Base-by-base conservation (phyloP, 2,113 vertebrate genomes). In the Emberiza fucata region DNA sequence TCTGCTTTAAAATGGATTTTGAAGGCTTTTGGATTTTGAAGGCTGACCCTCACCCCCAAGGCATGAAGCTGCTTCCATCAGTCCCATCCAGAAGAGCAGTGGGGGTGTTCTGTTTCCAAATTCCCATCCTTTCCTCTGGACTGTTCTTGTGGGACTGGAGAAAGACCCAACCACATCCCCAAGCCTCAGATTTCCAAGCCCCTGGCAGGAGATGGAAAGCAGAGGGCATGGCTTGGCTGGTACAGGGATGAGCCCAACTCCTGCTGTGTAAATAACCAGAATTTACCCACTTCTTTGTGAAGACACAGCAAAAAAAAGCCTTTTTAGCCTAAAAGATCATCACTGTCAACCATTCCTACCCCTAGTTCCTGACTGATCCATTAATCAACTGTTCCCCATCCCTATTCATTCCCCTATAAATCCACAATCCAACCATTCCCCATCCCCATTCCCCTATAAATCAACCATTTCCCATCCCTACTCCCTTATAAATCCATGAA, bases 21-120 rank as follows among this genome's bases (percentile, higher is more conserved):
- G 59, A 44, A 56, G 54, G 31, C 5, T 11, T 37, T 37, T 25
- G 17, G 24, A 23, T 57, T 68, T 50, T 60, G 59, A 44, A 56
- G 54, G 31, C 5, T 11, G 56, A 59, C 56, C 56, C 56, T 59
- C n/a, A 59, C 9, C 56, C 56, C 21, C 3, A 16, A 28, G 22
- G 45, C 53, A 21, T 9, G 31, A 33, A 44, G 13, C 48, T 13
- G 15, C 10, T 85, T 72, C 39, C 35, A 54, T 16, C 48, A 10
- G 6, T 27, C 18, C 12, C 29, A 47, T 8, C 37, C 47, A 14
- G 5, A 48, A 9, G 31, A 68, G 48, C 45, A 47, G 25, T 0
- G 1, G 2, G 3, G 8, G 2, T 14, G 27, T 27, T 12, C 2
- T 0, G 9, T 18, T 82, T 39, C 17, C 68, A 29, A 40, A 12